These are phyloP conservation scores for Raja brachyura DNA, from an alignment of 2,113 vertebrate genomes.

Conservation along the genomic window DNA sequence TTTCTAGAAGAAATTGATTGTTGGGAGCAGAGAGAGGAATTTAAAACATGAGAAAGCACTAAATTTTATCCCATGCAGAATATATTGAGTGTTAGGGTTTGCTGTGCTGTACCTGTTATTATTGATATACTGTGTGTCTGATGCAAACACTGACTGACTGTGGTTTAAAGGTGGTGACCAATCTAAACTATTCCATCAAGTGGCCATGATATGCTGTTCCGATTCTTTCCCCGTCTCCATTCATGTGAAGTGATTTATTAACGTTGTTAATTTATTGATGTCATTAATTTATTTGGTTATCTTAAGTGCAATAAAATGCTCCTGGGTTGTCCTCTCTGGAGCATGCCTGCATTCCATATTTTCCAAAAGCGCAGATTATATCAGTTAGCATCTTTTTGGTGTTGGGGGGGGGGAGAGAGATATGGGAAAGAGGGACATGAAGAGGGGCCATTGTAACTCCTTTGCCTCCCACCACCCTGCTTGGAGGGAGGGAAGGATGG, in stretches of 20 bases:
- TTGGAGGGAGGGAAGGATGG: not conserved
- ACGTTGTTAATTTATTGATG: not conserved
- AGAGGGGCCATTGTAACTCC: not conserved
- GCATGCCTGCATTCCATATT: not conserved
- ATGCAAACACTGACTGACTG: not conserved
- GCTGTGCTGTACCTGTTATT: slow-evolving; percentile 4
- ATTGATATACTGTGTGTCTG: not conserved
- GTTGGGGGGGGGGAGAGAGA: not conserved
- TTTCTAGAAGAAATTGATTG: slow-evolving; percentile 21
- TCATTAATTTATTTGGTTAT: slow-evolving; percentile 29
- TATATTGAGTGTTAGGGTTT: slow-evolving; percentile 32
- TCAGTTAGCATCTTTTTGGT: not conserved
- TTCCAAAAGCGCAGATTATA: not conserved
- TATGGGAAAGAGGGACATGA: too few relatives aligned
- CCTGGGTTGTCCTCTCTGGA: not conserved
- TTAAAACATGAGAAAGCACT: not conserved
- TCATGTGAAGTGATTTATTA: not conserved
- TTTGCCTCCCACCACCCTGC: not conserved
- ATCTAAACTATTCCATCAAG: not conserved
- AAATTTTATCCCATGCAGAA: slow-evolving; percentile 12
- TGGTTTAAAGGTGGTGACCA: not conserved
- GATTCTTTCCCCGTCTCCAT: not conserved
- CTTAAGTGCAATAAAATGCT: slow-evolving; percentile 32
- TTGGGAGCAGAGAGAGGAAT: slow-evolving; percentile 24
- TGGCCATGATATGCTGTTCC: slow-evolving; percentile 1